phyloP scores from a whole-genome alignment of 2,888 invertebrate genomes.

The Hyppa rectilinea region DNA sequence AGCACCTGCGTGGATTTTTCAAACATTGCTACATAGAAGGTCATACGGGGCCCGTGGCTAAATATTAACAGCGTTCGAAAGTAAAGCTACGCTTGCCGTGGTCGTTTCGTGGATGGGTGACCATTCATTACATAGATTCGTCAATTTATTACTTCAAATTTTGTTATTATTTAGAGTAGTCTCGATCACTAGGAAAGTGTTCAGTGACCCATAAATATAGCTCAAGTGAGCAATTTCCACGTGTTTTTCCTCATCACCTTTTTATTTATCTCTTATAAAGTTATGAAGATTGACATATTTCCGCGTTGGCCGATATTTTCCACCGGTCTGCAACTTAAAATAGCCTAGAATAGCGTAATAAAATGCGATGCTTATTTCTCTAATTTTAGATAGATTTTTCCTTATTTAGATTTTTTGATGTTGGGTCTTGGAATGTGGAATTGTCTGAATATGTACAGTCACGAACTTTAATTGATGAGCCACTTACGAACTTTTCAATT shows the following conservation, averaged over 20 bases:
- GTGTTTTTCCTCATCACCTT: not conserved
- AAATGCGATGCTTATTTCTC: slow-evolving; percentile 8
- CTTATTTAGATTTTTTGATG: not conserved
- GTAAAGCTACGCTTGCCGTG: not conserved
- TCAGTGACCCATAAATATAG: too few relatives aligned
- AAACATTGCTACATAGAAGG: not conserved
- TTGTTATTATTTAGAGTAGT: too few relatives aligned
- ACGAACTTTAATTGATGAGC: too few relatives aligned
- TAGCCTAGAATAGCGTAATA: not conserved
- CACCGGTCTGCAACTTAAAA: not conserved
- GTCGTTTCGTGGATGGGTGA: not conserved
- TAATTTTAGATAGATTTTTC: not conserved
- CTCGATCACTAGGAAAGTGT: too few relatives aligned
- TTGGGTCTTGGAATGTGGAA: not conserved
- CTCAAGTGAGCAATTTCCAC: not conserved
- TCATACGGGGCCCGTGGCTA: not conserved
- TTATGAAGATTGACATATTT: slow-evolving; percentile 18
- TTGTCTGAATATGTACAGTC: not conserved
- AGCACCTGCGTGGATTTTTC: not conserved
- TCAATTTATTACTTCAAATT: too few relatives aligned
- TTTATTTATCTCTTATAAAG: slow-evolving; percentile 5
- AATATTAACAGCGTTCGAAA: not conserved
- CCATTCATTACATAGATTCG: too few relatives aligned
- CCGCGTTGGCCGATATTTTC: not conserved
- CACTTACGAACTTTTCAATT: too few relatives aligned